These are phyloP conservation scores for Neocrepidodera transversa DNA, from an alignment of 2,888 invertebrate species.

Conservation along the genomic window DNA sequence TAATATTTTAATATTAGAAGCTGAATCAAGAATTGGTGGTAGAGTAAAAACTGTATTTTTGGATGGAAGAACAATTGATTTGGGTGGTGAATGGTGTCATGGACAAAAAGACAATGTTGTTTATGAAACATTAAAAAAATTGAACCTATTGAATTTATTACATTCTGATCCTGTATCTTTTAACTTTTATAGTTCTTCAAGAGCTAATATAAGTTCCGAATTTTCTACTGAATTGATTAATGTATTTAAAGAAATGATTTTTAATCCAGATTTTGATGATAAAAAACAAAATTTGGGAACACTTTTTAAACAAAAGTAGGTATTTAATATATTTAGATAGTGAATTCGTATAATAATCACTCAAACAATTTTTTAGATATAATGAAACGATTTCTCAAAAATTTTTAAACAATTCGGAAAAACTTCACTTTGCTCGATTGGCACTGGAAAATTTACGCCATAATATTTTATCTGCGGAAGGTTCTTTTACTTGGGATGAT, in stretches of 20 bases:
- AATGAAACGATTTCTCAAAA: constrained; percentile 34
- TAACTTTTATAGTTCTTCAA: constrained; percentile 33
- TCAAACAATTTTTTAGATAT: constrained; percentile 40
- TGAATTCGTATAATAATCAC: no score
- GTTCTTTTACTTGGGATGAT: constrained; percentile 69
- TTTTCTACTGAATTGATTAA: constrained; percentile 15
- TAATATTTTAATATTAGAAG: constrained; percentile 61
- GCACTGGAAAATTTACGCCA: constrained; percentile 40
- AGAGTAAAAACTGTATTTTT: constrained; percentile 47
- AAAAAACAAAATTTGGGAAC: neutral
- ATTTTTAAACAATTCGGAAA: constrained; percentile 32
- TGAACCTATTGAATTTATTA: constrained; percentile 44
- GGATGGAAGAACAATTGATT: constrained; percentile 44
- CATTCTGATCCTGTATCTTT: constrained; percentile 23
- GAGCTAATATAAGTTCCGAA: constrained; percentile 25
- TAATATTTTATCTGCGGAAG: constrained; percentile 42
- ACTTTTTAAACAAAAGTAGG: constrained; percentile 3
- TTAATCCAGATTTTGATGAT: neutral
- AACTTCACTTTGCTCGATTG: constrained; percentile 35
- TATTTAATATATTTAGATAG: neutral
- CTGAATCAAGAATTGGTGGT: constrained; percentile 43
- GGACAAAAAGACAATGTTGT: constrained; percentile 47
- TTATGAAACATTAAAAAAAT: constrained; percentile 42
- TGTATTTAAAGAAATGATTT: neutral
- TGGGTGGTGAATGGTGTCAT: constrained; percentile 50